These are phyloP conservation scores for Lutraria rhynchaena DNA, from an alignment of 1,140 invertebrate genomes.

Conservation along the genomic window DNA sequence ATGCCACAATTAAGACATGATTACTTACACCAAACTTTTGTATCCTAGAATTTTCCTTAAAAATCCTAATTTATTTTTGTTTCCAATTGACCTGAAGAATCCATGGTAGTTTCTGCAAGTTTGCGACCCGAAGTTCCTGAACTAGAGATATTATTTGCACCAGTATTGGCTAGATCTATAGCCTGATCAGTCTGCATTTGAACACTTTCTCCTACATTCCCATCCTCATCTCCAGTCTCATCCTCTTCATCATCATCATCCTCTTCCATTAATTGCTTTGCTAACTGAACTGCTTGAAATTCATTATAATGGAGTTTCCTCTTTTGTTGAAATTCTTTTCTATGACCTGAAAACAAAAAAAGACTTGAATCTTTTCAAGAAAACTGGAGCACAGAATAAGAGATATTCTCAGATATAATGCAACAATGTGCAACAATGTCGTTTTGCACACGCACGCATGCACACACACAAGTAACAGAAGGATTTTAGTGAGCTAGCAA, in stretches of 20 bases:
- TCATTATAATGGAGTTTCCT: conserved; percentile 99
- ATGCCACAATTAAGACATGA: no score
- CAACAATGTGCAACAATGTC: no score
- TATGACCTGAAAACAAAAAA: conserved; percentile 85
- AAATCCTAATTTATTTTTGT: conserved; percentile 31
- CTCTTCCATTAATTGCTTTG: conserved; percentile 93
- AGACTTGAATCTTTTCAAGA: neutral
- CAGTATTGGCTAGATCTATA: neutral
- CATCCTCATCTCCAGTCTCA: conserved; percentile 40
- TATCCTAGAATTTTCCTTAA: no score
- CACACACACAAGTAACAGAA: no score
- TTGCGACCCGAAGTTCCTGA: neutral
- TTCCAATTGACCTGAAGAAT: conserved; percentile 31
- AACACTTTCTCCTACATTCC: conserved; percentile 41
- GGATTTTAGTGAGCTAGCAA: no score
- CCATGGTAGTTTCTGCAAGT: conserved; percentile 23
- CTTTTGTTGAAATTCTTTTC: conserved; percentile 93
- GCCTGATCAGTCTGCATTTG: conserved; percentile 40
- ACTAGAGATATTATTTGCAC: conserved; percentile 1
- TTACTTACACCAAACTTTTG: no score
- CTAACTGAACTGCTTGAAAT: conserved; percentile 95
- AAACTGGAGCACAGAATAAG: no score
- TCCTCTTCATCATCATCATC: conserved; percentile 92
- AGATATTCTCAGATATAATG: no score
- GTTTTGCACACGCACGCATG: no score